Base-by-base conservation (phyloP, 2,797 vertebrate genomes). In the Sorex maritimensis region DNA sequence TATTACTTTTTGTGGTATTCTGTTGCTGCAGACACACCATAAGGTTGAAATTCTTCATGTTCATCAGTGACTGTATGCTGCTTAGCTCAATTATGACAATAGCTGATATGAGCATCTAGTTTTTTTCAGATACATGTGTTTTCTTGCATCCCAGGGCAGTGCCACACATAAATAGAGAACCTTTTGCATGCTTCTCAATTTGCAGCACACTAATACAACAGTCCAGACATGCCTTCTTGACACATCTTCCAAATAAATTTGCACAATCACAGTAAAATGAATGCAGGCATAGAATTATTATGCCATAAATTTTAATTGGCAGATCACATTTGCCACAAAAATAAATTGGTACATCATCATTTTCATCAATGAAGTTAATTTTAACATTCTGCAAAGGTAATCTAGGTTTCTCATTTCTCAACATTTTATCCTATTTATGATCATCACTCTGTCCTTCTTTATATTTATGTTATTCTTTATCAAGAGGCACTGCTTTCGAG, bases 91-190 rank as follows among this genome's bases (percentile, higher is more conserved):
- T 99, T 98, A 94, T 99, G 99, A 8, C 98, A 98, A 96, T 99
- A 98, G 96, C 99, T 99, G 97, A 99, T 98, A 83, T 98, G 99
- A 65, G 98, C 98, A 94, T 99, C 98, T 69, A 99, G 98, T 97
- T 99, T 99, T 28, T 97, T 69, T 99, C 98, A 15, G 99, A 99
- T 86, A 99, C 98, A 96, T 99, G 99, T 38, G 98, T 99, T 97
- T 98, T 99, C 96, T 99, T 99, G 97, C 98, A 99, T 52, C 44
- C 52, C 34, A 41, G 44, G 81, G 15, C 1, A 41, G 63, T 58
- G 46, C 71, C 92, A 68, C 61, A 21, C 3, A 86, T 65, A n/a
- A 98, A 99, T 24, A 93, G 0, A 65, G 78, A 88, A 8, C 84
- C 41, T 0, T 0, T 0, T 2, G 23, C 81, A 30, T 61, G 67